Evolutionary conservation across 1,140 invertebrate genomes (phyloP).

Genomic region (Neodiprion lecontei): DNA sequence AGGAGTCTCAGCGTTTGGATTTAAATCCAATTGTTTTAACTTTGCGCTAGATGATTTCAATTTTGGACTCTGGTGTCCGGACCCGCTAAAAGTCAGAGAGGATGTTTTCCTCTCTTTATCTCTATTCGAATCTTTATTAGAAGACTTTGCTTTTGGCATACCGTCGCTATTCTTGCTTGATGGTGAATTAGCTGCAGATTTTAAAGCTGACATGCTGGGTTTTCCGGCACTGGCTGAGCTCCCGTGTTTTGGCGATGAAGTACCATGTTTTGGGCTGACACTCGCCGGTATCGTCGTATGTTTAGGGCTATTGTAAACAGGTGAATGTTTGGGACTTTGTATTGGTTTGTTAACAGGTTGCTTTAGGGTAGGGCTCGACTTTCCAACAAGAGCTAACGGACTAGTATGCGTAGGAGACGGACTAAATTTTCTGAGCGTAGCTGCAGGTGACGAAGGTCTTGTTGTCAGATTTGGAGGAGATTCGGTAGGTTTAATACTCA

Average conservation of each 20-base stretch:
- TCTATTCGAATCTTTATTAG: slow-evolving; percentile 57
- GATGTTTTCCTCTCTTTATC: slow-evolving; percentile 72
- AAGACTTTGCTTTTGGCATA: slow-evolving; percentile 53
- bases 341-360: slow-evolving; percentile 65
- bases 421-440: slow-evolving; percentile 72
- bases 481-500: slow-evolving; percentile 77
- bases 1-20: slow-evolving; percentile 48
- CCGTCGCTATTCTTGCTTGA: slow-evolving; percentile 57
- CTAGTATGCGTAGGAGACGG: slow-evolving; percentile 70
- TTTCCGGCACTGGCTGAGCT: slow-evolving; percentile 77
- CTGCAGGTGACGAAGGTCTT: slow-evolving; percentile 69
- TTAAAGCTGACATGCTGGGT: slow-evolving; percentile 87
- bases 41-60: slow-evolving; percentile 71
- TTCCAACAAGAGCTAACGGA: slow-evolving; percentile 64
- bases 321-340: slow-evolving; percentile 77
- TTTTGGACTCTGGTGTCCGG: slow-evolving; percentile 69
- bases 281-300: slow-evolving; percentile 66
- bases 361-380: slow-evolving; percentile 67
- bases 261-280: slow-evolving; percentile 72
- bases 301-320: slow-evolving; percentile 80
- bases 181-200: slow-evolving; percentile 76
- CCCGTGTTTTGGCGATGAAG: slow-evolving; percentile 79
- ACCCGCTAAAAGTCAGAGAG: slow-evolving; percentile 60
- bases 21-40: slow-evolving; percentile 71
- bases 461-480: slow-evolving; percentile 65